These are phyloP conservation scores for Orussus abietinus DNA, from an alignment of 1,140 invertebrate species.

Conservation along the genomic window DNA sequence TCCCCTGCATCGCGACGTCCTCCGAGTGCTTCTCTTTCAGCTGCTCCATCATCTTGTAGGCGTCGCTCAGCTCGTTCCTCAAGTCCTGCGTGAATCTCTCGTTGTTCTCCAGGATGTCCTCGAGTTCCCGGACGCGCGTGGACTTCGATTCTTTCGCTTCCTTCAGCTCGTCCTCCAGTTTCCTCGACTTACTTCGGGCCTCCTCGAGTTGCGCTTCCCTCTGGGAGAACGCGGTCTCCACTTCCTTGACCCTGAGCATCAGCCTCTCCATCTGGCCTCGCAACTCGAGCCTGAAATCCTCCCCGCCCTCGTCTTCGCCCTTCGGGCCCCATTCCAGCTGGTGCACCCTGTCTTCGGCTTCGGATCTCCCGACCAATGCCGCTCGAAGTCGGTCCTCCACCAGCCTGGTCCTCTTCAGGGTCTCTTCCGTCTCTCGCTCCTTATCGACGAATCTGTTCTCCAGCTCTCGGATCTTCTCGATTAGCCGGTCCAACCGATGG, in stretches of 20 bases:
- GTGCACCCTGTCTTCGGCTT: slow-evolving; percentile 36
- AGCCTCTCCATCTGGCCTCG: slow-evolving; percentile 44
- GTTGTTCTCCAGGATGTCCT: slow-evolving; percentile 31
- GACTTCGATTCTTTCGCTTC: slow-evolving; percentile 32
- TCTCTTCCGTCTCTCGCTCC: too few relatives aligned
- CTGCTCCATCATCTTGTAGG: slow-evolving; percentile 53
- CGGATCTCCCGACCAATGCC: slow-evolving; percentile 20
- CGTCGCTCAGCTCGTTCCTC: slow-evolving; percentile 47
- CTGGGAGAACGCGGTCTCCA: too few relatives aligned
- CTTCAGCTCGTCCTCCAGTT: slow-evolving; percentile 32
- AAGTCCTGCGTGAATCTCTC: slow-evolving; percentile 38
- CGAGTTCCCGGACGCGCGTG: slow-evolving; percentile 41
- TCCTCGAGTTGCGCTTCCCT: slow-evolving; percentile 24
- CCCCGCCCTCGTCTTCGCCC: slow-evolving; percentile 24
- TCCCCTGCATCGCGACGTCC: slow-evolving; percentile 33
- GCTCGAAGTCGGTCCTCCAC: too few relatives aligned
- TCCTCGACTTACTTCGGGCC: slow-evolving; percentile 28
- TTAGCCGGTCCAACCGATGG: too few relatives aligned
- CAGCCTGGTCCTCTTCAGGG: too few relatives aligned
- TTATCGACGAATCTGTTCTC: too few relatives aligned
- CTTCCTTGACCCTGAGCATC: slow-evolving; percentile 25
- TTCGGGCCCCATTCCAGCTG: slow-evolving; percentile 49
- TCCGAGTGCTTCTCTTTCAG: slow-evolving; percentile 35
- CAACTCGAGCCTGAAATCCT: slow-evolving; percentile 31
- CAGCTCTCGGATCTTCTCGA: too few relatives aligned